Base-by-base conservation (phyloP, 1,140 invertebrate genomes). In the Magallana ariakensis region DNA sequence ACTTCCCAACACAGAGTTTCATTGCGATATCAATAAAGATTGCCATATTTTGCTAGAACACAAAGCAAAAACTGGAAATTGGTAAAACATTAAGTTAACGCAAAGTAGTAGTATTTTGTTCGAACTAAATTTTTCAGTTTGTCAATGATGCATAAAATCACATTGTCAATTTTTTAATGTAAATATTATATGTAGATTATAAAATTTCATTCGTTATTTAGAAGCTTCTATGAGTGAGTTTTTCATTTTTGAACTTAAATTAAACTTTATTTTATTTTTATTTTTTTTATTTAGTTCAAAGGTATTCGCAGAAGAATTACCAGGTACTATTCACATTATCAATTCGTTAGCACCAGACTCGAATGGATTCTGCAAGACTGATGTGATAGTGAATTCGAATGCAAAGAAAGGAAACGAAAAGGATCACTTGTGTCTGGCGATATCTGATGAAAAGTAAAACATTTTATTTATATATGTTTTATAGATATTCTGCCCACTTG, bases 31-130 rank as follows among this genome's bases (percentile, higher is more conserved):
- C 0, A 26, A 33, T 13, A 26, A 26, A 75, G 66, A 75, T 26
- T 75, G 66, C 33, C 66, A 75, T 75, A 19, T 75, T 13, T 26
- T 75, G 10, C 66, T 75, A 11, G 13, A 75, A 1, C 66, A 75
- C 33, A 33, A 26, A 75, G 66, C 66, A 75, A 75, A 75, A 22
- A 26, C 66, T 75, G 66, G 66, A 75, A 75, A 33, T 26, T 75
- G 66, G 66, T 75, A 75, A 75, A 46, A 46, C 19, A 15, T 16
- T 62, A 19, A 62, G 3, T 62, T 62, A 6, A 19, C 58, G 19
- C 16, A 19, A 62, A 7, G 58, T 0, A n/a, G 58, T n/a, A n/a
- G 16, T 62, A 19, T 62, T 62, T 62, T 19, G 15, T 46, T 46
- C 3, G n/a, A n/a, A n/a, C n/a, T n/a, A n/a, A n/a, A n/a, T n/a